A percentile compares a stretch with the other conserved stretches of the same genome.
phyloP scores from a whole-genome alignment of 2,888 invertebrate species.

The Dermolepida albohirtum region DNA sequence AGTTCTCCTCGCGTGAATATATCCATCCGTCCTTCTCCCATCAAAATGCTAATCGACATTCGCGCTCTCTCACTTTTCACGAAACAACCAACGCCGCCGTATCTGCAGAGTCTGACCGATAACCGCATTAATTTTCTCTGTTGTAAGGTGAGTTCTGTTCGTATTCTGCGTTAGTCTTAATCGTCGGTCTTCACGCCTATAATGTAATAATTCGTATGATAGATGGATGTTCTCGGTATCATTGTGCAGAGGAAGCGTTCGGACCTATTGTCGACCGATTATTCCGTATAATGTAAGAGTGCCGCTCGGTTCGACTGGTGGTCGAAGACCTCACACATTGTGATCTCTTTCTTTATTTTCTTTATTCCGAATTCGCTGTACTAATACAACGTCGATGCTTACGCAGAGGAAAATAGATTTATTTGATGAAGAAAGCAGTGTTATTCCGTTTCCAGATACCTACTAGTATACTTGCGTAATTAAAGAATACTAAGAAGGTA shows the following conservation, averaged over 20 bases:
- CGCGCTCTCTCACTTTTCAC: background rate
- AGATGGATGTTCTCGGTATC: slow-evolving; percentile 41
- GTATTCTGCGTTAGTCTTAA: slow-evolving; percentile 36
- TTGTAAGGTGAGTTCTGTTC: slow-evolving; percentile 5
- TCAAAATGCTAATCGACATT: background rate
- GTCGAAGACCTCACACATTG: slow-evolving; percentile 43
- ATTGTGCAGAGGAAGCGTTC: slow-evolving; percentile 38
- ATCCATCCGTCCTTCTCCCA: background rate
- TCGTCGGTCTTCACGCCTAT: slow-evolving; percentile 45
- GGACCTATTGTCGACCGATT: slow-evolving; percentile 39
- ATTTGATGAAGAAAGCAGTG: too few relatives aligned
- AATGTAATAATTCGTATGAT: slow-evolving; percentile 47
- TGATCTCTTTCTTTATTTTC: slow-evolving; percentile 18
- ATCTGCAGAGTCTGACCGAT: slow-evolving; percentile 5
- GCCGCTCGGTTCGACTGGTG: slow-evolving; percentile 28
- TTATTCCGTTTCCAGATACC: too few relatives aligned
- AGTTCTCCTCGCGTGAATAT: background rate
- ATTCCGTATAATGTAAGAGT: slow-evolving; percentile 38
- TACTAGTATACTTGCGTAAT: too few relatives aligned
- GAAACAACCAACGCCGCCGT: background rate
- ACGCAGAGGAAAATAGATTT: too few relatives aligned
- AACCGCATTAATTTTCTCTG: slow-evolving; percentile 35
- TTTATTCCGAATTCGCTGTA: background rate
- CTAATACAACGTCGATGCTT: too few relatives aligned
- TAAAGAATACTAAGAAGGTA: too few relatives aligned